Evolutionary conservation across 64 coral and sea anemone species (phyloP), one percentile per base, ranked within the genome.

Genomic region (Astreopora myriophthalma): DNA sequence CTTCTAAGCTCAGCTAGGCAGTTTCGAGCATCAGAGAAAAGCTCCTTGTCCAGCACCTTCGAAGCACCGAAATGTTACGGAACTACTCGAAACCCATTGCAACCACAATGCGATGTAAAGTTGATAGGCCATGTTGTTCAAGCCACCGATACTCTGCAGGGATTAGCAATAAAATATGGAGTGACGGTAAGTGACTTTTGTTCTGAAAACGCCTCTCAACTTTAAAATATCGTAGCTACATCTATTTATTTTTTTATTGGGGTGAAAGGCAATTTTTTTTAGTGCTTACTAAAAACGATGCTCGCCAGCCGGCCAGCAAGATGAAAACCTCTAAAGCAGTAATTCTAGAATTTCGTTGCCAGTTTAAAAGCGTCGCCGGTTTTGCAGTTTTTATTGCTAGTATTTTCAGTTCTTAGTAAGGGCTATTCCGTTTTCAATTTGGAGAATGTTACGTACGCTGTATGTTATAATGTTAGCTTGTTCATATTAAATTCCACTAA

Each of bases 81-180:
- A 10, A 65, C 87, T 13, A 89, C 93, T 2, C 89, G 80, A 17
- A 90, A 89, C 55, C 79, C 51, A 22, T 52, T 89, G 10, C 78
- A 75, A 73, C 85, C 80, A 64, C 65, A 76, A 61, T 81, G 81
- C 32, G 93, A 95, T 25, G 75, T 71, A 5, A 86, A 72, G 48
- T 60, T 90, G 7, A 62, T 91, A 13, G 71, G 78, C 35, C 93
- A 95, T 79, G 88, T 74, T 58, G 28, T 95, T 36, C 13, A 75
- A n/a, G 14, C 16, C 4, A 55, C 31, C 1, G 93, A 95, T 44
- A 95, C 93, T 8, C 46, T 95, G 26, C 93, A 95, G 71, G 93
- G 93, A 71, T 35, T 95, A 13, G 87, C 93, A 0, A 95, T 95
- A 76, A 86, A 90, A 91, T 95, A 95, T 48, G 93, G 71, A 29